Base-by-base conservation (phyloP, 2,888 invertebrate genomes). In the Falcaria lacertinaria region DNA sequence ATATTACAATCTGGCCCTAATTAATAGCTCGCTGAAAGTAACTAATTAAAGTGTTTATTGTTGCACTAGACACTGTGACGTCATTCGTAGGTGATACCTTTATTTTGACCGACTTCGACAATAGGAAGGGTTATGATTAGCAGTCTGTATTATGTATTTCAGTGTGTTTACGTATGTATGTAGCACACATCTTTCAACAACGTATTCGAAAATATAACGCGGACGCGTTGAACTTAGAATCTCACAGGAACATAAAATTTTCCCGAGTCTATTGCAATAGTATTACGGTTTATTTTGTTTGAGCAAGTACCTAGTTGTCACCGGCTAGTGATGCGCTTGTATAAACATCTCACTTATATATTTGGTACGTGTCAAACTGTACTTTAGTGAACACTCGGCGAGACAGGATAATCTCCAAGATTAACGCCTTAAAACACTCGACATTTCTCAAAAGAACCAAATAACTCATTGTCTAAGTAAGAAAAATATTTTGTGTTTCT, bases 321-420 rank as follows among this genome's bases (percentile, higher is more conserved):
- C 54, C 43, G 41, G 50, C 64, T 68, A 72, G 71, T 72, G 75
- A 69, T 68, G 68, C 64, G 48, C 65, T 56, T 72, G 69, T 59
- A 67, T 77, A 86, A 84, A 84, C 78, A 84, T 48, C 60, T 51
- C 45, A 22, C 37, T 13, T n/a, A n/a, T 80, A 79, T 76, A 77
- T 75, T 66, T 65, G 54, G 66, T 64, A 74, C 60, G 64, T 81
- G 82, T 82, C 85, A 79, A 74, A 76, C 70, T 72, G 64, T 73
- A 64, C 73, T 74, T 74, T 64, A 64, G 58, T 45, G 69, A 79
- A 79, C 80, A 71, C 59, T 48, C 59, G 61, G 61, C 69, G 64
- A 77, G 83, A 86, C 75, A 74, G 61, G 55, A 69, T 86, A 86
- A 87, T 82, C 85, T 75, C 37, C 4, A 50, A 70, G 82, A 77